Base-by-base conservation (phyloP, 2,113 vertebrate genomes). In the Elephas maximus region DNA sequence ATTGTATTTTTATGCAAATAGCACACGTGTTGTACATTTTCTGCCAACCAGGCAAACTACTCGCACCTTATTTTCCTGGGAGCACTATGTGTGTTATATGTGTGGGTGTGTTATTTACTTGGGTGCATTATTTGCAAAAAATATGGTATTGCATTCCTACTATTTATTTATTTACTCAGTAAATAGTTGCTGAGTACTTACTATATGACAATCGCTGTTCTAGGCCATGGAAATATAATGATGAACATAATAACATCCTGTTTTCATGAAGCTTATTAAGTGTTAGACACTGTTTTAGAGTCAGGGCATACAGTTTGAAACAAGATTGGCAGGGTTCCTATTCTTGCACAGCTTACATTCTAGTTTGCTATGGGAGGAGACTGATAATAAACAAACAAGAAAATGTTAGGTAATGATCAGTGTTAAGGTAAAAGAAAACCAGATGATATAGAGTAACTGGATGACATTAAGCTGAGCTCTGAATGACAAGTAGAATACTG, bases 361-460 rank as follows among this genome's bases (percentile, higher is more conserved):
- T 48, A 48, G 48, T 48, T 48, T 85, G 57, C 53, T 65, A 74
- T 83, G 18, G 28, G 18, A 87, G 4, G 6, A 33, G 28, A 77
- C 2, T 57, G 41, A 15, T 74, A 86, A 85, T 62, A 89, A 78
- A 24, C 26, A 89, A 78, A 24, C 26, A 73, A 30, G 26, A 65
- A 81, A 81, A 84, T 76, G 23, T 84, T 86, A 48, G 23, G 33
- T 88, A 92, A 82, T 67, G 33, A 44, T 67, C 48, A 45, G 6
- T 65, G 4, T 85, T 86, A 90, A 65, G 44, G 65, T 80, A 65
- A 93, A 90, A 93, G n/a, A 12, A 83, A 94, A 63, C 63, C 15
- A 62, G 84, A 15, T 90, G 26, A 89, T 78, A 33, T 53, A 77
- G 63, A 44, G 4, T 85, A 84, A 51, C 48, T 95, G 53, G 41